Evolutionary conservation across 1,140 invertebrate species (phyloP), one percentile per base, ranked within the genome.

Genomic region (Armadillidium nasatum): DNA sequence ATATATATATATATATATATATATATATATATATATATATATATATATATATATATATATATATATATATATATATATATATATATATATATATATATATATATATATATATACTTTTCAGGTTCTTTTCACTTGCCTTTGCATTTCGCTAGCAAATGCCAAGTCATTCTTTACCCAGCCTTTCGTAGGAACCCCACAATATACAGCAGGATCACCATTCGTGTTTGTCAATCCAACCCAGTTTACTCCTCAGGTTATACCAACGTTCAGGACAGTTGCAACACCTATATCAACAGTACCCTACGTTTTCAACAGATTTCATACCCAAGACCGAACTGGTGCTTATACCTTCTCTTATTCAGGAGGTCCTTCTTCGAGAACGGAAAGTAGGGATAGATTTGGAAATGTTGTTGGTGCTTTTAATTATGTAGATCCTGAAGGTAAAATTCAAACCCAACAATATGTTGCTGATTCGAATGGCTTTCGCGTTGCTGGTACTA

Each of bases 401-500:
- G 50, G 50, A 60, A 60, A 60, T 19, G 50, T 60, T 15, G 11
- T 15, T 13, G 50, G 50, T 60, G 50, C 50, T 60, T 60, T 60
- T 19, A 60, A 60, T 19, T 60, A 60, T 19, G 50, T 60, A 60
- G 50, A 60, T 60, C 50, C 50, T 60, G 50, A 60, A 60, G 50
- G 50, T 1, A 60, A 60, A 19, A 60, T 60, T 19, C 50, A 60
- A 19, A 60, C 50, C 3, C 50, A 60, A 7, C 50, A 60, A 7
- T 60, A 60, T 7, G 2, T 60, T 1, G 50, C 50, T 19, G 50
- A 60, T 19, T 60, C 50, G 11, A 13, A 1, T 4, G 50, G 50
- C 2, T 60, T 60, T 19, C 11, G 50, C 11, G 50, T 60, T 13
- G 50, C 50, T 60, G 50, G 11, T 19, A 60, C 50, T 15, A 60